A percentile compares a stretch with the other conserved stretches of the same genome.
phyloP scores from a whole-genome alignment of 2,888 invertebrate species.

The Hirtodrosophila trivittata region DNA sequence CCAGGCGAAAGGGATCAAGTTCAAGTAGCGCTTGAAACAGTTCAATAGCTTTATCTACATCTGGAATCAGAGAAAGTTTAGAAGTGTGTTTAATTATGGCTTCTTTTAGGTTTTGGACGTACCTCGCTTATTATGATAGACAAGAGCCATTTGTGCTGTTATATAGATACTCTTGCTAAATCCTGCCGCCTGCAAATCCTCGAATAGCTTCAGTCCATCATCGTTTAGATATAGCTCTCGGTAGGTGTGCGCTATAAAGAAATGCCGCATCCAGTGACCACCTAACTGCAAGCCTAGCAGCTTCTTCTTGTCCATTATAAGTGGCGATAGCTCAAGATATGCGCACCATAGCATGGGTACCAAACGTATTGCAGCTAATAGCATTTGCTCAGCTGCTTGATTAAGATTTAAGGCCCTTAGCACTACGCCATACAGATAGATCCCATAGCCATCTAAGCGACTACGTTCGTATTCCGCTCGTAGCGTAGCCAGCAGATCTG shows the following conservation, averaged over 20 bases:
- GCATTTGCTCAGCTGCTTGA: conserved; percentile 90
- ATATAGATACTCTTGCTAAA: conserved; percentile 95
- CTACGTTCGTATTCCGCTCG: conserved; percentile 86
- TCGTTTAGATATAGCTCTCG: conserved; percentile 95
- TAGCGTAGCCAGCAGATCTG: conserved; percentile 86
- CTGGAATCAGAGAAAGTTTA: conserved; percentile 84
- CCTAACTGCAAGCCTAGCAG: conserved; percentile 88
- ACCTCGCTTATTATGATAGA: conserved; percentile 96
- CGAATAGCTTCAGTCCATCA: conserved; percentile 93
- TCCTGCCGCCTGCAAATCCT: conserved; percentile 90
- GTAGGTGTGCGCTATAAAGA: conserved; percentile 95
- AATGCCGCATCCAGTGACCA: conserved; percentile 96
- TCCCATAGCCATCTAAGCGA: conserved; percentile 93
- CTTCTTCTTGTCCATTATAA: conserved; percentile 93
- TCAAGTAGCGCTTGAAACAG: conserved; percentile 93
- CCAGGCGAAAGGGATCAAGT: conserved; percentile 95
- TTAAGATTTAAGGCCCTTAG: conserved; percentile 93
- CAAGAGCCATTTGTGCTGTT: conserved; percentile 95
- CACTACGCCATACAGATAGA: conserved; percentile 95
- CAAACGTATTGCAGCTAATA: conserved; percentile 90
- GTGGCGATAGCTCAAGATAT: conserved; percentile 95
- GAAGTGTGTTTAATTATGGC: no score
- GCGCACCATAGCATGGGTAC: conserved; percentile 97
- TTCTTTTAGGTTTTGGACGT: conserved; percentile 49
- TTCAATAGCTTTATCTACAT: conserved; percentile 94